Percentiles rank a stretch among this genome's conserved stretches.
Evolutionary conservation across 2,113 vertebrate genomes (phyloP).

Genomic region (Laticauda laticaudata): DNA sequence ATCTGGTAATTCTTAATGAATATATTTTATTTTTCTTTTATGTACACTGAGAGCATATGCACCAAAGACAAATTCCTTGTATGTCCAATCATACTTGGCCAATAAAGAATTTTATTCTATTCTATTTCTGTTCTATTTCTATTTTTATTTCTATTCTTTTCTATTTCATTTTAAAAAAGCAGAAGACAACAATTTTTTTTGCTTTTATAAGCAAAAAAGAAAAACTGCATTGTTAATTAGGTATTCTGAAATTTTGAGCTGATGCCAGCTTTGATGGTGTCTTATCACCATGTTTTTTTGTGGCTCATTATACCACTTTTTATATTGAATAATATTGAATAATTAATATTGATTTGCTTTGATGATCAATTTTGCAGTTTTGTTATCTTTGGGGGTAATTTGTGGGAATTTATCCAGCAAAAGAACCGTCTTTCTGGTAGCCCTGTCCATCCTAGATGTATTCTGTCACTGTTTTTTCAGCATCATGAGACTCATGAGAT

Average conservation of each 20-base stretch:
- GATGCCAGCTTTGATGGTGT: too few relatives aligned
- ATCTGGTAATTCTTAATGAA: too few relatives aligned
- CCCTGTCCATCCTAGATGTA: neutral
- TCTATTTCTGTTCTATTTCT: too few relatives aligned
- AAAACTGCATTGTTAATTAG: neutral
- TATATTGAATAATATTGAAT: neutral
- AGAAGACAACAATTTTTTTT: neutral
- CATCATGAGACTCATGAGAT: neutral
- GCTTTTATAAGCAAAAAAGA: neutral
- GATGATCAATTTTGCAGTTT: neutral
- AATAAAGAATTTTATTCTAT: too few relatives aligned
- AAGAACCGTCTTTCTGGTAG: neutral
- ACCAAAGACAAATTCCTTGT: too few relatives aligned
- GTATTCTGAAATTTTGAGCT: neutral
- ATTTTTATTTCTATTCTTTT: too few relatives aligned
- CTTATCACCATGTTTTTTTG: too few relatives aligned
- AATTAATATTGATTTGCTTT: neutral
- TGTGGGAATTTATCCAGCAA: neutral
- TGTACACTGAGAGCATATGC: too few relatives aligned
- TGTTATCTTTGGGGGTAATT: fast-evolving
- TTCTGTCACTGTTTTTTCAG: neutral
- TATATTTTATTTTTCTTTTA: too few relatives aligned
- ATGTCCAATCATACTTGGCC: too few relatives aligned
- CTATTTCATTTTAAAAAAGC: neutral
- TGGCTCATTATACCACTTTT: neutral